Conservation (phyloP, 2,113 vertebrate species). For the Hippocampus mohnikei region DNA sequence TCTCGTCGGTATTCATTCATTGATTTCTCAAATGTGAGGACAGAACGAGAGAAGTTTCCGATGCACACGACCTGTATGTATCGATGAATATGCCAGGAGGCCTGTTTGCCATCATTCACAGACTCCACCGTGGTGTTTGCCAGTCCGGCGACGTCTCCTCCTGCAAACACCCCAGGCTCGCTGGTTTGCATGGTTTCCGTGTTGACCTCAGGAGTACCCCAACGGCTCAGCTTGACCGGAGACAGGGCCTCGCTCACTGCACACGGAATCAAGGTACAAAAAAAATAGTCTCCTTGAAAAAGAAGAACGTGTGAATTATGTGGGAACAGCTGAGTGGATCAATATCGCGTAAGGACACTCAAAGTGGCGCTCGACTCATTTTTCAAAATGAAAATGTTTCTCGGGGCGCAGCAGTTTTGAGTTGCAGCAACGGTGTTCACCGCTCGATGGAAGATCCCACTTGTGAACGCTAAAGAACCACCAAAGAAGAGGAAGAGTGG, state of each 20-base stretch:
- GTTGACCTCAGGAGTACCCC: constrained; percentile 86
- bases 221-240: constrained; percentile 84
- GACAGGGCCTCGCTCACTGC: constrained; percentile 84
- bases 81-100: constrained; percentile 89
- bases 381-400: too few relatives aligned
- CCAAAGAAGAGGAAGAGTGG: too few relatives aligned
- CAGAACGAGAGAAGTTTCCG: neutral
- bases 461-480: too few relatives aligned
- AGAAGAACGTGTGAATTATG: too few relatives aligned
- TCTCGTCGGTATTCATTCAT: neutral
- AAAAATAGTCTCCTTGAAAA: neutral
- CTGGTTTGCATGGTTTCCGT: constrained; percentile 90
- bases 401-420: too few relatives aligned
- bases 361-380: too few relatives aligned
- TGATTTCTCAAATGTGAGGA: neutral
- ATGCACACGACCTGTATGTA: constrained; percentile 80
- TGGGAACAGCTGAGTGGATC: too few relatives aligned
- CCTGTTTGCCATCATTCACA: constrained; percentile 91
- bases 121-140: constrained; percentile 93
- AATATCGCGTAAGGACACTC: too few relatives aligned
- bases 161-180: constrained; percentile 88
- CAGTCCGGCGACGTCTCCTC: constrained; percentile 84
- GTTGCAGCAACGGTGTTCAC: too few relatives aligned
- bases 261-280: neutral
- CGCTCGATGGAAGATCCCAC: too few relatives aligned